These are phyloP conservation scores for Notarius quadriscutis DNA, from an alignment of 2,113 vertebrate species.

Conservation along the genomic window DNA sequence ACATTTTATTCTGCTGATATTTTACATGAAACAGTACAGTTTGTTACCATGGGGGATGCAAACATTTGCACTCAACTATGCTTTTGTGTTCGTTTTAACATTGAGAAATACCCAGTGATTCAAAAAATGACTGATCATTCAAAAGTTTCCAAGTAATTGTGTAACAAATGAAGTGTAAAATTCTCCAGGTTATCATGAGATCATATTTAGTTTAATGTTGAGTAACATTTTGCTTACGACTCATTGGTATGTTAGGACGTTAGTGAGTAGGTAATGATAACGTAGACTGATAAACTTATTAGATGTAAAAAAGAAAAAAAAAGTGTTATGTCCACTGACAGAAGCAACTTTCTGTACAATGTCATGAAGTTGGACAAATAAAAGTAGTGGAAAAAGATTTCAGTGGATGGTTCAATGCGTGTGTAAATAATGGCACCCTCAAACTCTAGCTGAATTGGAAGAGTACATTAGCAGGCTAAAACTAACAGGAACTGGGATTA, in stretches of 20 bases:
- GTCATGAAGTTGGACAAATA: too few species aligned
- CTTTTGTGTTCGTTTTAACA: background rate
- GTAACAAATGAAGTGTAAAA: background rate
- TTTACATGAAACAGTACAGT: too few species aligned
- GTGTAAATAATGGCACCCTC: background rate
- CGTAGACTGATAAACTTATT: background rate
- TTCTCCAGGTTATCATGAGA: background rate
- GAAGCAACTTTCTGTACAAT: background rate
- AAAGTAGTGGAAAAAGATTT: background rate
- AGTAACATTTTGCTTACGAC: background rate
- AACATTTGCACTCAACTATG: background rate
- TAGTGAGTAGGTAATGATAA: background rate
- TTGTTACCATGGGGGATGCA: background rate
- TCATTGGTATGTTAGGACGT: background rate
- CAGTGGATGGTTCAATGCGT: background rate
- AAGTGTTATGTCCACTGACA: background rate
- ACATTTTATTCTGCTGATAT: background rate
- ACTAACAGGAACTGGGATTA: background rate
- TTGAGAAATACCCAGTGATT: background rate
- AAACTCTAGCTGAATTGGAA: background rate
- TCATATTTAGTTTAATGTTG: background rate
- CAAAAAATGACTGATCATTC: background rate
- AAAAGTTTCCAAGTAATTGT: background rate
- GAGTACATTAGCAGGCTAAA: background rate
- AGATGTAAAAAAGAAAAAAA: background rate